Evolutionary conservation across 1,140 invertebrate species (phyloP), one percentile per base, ranked within the genome.

Genomic region (Sitodiplosis mosellana): DNA sequence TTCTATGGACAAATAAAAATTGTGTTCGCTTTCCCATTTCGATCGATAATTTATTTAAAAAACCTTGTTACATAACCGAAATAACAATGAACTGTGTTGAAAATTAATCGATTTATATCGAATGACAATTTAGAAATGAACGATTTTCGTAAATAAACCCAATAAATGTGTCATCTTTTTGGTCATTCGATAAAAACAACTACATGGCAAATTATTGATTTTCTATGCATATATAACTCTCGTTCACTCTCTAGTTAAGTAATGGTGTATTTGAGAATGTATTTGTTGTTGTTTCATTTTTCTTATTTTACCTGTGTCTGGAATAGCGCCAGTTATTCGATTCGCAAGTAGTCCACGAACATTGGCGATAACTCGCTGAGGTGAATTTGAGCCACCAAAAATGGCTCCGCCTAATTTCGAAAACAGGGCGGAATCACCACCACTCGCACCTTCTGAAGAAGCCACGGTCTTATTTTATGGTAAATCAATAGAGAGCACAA

Each of bases 271-370:
- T 10, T 12, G 22, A 6, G 6, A 2, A 33, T 2, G 22, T 22
- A 22, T 45, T 45, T 45, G 21, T 27, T 45, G 14, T 33, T 17
- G 19, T 42, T 6, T 17, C 3, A 33, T 14, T 12, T 45, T 22
- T 27, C 27, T 42, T 34, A 45, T 52, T 65, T 69, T 55, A 74
- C 72, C 72, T 71, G 72, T 73, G 57, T 74, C 71, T 48, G 69
- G 67, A 49, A 72, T 65, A 51, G 71, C 66, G 51, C 67, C 69
- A 51, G 72, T 69, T 21, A 64, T 54, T 50, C 69, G 64, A 58
- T 64, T 69, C 50, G 69, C 64, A 54, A 74, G 65, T 56, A 71
- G 72, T 52, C 72, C 71, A 54, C 71, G 69, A 56, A 74, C 66
- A 56, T 73, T 73, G 55, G 64, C 68, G 53, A 72, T 72, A 51